Conservation (phyloP, 2,797 vertebrate genomes). For the Numenius phaeopus region DNA sequence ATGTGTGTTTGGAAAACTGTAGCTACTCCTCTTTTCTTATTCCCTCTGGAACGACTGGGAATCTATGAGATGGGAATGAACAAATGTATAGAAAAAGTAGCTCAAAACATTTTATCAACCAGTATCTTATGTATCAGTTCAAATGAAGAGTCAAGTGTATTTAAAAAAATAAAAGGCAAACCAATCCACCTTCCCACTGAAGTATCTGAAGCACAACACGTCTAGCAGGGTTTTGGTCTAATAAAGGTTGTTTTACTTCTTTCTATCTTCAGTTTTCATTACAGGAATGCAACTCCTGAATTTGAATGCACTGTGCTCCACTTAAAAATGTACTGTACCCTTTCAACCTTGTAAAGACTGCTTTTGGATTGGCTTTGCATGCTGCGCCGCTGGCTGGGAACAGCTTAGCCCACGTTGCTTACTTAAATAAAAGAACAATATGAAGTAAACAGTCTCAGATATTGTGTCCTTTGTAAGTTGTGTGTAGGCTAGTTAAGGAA, state of each 20-base stretch:
- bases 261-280: background rate
- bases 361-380: background rate
- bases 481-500: slow-evolving; percentile 4
- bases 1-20: background rate
- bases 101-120: background rate
- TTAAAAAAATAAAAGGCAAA: background rate
- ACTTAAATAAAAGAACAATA: slow-evolving; percentile 6
- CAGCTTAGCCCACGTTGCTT: background rate
- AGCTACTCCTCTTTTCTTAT: background rate
- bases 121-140: background rate
- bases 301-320: background rate
- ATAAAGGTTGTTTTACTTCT: background rate
- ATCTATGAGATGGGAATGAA: background rate
- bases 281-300: background rate
- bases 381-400: background rate
- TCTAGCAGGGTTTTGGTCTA: background rate
- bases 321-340: background rate
- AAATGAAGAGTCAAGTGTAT: background rate
- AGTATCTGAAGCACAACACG: background rate
- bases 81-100: background rate
- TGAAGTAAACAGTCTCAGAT: background rate
- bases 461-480: background rate
- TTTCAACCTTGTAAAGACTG: background rate
- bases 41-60: background rate
- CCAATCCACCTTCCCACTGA: background rate